Base-by-base conservation (phyloP, 2,113 vertebrate genomes). In the Variabilichromis moorii region DNA sequence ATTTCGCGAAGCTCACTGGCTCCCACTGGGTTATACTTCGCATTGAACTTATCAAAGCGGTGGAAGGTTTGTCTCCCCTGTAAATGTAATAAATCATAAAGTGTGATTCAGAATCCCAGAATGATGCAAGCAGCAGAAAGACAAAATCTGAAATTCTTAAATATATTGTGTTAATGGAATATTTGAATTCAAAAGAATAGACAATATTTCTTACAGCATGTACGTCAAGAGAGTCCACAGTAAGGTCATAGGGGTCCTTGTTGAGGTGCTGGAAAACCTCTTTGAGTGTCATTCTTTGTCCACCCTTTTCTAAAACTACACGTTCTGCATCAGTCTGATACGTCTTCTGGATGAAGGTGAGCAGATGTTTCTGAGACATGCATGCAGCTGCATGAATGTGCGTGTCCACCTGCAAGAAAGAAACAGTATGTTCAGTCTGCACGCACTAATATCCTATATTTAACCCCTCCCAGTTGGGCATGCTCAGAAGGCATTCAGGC, bases 11-110 rank as follows among this genome's bases (percentile, higher is more conserved):
- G 98, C 86, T 99, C 97, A 68, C 97, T 99, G 92, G 99, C 98
- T 19, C 98, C 98, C 2, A 99, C 98, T 8, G 98, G 99, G 92
- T 99, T 99, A 93, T 99, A 99, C 93, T 99, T 99, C 40, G 99
- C 97, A 5, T 99, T 99, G 97, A 99, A 99, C 91, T 99, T 99
- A 93, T 99, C 98, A 17, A 99, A 99, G 21, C 98, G 97, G 92
- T 99, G 98, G 93, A 99, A 99, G 31, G 99, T 99, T 93, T 99
- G 98, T 76, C 99, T 97, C 83, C 99, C 98, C 99, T 99, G 91
- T 54, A 28, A 76, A 57, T 51, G 86, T 81, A 26, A 88, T 5
- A 21, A 9, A 80, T 85, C 14, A 85, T 8, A 82, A 54, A 80
- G 24, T 31, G 28, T 9, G 9, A 45, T 24, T 21, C 9, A 17